Evolutionary conservation across 2,888 invertebrate genomes (phyloP), one percentile per base, ranked within the genome.

Genomic region (Ennomos quercinarius): DNA sequence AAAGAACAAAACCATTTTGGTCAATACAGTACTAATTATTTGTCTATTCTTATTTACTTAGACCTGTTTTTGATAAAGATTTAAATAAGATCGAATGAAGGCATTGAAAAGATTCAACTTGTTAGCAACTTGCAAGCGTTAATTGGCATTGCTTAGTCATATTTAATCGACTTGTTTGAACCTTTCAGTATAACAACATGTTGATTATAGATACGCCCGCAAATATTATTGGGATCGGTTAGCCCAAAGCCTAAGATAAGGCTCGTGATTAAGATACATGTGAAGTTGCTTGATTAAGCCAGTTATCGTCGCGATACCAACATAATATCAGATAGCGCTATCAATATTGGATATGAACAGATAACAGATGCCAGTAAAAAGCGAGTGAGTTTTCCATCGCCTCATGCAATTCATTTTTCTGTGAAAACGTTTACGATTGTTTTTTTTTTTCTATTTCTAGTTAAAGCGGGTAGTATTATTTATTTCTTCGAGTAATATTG

Each of bases 271-370:
- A 78, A 74, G 73, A 78, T 27, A 27, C 27, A 27, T 76, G 74
- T 76, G 70, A 67, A 74, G 70, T 72, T 70, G 62, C 73, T 70
- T 72, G 81, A 83, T 85, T 81, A 48, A 44, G 45, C 38, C 46
- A 53, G 52, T 61, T 83, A 84, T 81, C 85, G 61, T 63, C 39
- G 49, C 63, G 79, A 81, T 83, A 83, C 53, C 55, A 61, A 57
- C 48, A 53, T 62, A 57, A 55, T 83, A 83, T 82, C 80, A 72
- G 74, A 78, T 77, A 78, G 61, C 52, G 59, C 74, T 86, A 83
- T 86, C 87, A 76, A 60, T 74, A 74, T 77, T 74, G 51, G 68
- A 73, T 75, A 71, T 64, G 62, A 65, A 61, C 55, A 67, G 72
- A 73, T 74, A 78, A 59, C 37, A 51, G 63, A 66, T 53, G 53